Evolutionary conservation across 2,113 vertebrate genomes (phyloP), one percentile per base, ranked within the genome.

Genomic region (Corythornis madagascariensis): DNA sequence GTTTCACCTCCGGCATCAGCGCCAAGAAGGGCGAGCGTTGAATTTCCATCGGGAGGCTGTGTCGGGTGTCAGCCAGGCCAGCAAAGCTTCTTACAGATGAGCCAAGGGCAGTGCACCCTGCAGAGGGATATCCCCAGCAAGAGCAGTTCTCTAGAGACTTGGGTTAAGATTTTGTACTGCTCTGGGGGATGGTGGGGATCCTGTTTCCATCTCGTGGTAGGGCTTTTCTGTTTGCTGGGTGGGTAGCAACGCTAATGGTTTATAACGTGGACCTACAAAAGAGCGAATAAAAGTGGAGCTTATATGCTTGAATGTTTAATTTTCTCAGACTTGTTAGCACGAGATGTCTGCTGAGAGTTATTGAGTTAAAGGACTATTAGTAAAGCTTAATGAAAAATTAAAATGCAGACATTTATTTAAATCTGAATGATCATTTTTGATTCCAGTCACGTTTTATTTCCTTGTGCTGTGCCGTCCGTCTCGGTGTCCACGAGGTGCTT

Each of bases 71-170:
- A 38, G 55, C 63, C 40, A 13, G 35, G 73, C 77, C n/a, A 57
- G 48, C 28, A 10, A 79, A 25, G 31, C 26, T 63, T 19, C 79
- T 82, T 0, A 0, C 31, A 40, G 53, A 20, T 0, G 0, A 52
- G 45, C 38, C 24, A 13, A 24, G 45, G 71, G 20, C 48, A 59
- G 45, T 0, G 0, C 60, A 5, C 26, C 26, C 17, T 56, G 16
- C n/a, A 29, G 56, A 55, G 33, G 22, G 33, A 20, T 59, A 7
- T 31, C 22, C n/a, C 18, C 65, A 40, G 9, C 47, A 76, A 59
- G 10, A 73, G 9, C 43, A 75, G 2, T 50, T 64, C 61, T 18
- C 2, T 13, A 11, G 53, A 33, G 48, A 7, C 20, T 15, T 52
- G 18, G 33, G 24, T 11, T 83, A 25, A 78, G 86, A 50, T 16